Evolutionary conservation across 2,888 invertebrate genomes (phyloP).

Genomic region (Xestia c-nigrum): DNA sequence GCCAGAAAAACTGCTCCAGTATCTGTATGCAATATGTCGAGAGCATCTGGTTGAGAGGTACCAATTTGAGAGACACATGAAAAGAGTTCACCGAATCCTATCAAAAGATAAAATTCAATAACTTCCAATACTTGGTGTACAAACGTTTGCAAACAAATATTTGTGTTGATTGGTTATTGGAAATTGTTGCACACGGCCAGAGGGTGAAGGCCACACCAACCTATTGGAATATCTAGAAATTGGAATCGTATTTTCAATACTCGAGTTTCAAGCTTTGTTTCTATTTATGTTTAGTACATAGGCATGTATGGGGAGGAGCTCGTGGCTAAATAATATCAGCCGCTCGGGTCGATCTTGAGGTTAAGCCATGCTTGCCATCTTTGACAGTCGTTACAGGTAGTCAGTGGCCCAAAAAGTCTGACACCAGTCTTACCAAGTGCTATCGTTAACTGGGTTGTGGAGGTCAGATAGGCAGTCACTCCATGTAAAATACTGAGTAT

Average conservation of each 20-base stretch:
- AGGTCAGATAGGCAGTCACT: neutral
- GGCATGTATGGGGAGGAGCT: neutral
- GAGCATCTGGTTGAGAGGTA: neutral
- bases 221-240: constrained; percentile 25
- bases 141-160: constrained; percentile 22
- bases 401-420: neutral
- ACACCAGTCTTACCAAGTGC: too few species aligned
- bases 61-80: neutral
- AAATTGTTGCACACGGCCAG: neutral
- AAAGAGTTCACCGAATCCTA: neutral
- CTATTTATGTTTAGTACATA: neutral
- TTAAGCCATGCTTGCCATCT: neutral
- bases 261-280: neutral
- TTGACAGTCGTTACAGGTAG: neutral
- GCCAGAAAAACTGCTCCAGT: neutral
- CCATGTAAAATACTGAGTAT: neutral
- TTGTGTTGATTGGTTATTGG: constrained; percentile 25
- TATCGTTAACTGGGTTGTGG: neutral
- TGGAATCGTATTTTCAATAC: constrained; percentile 18
- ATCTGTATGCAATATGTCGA: neutral
- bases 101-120: neutral
- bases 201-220: constrained; percentile 4
- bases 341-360: neutral
- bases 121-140: constrained; percentile 10
- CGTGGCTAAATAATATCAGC: neutral